phyloP scores from a whole-genome alignment of 2,797 vertebrate genomes.

The Phaenicophaeus curvirostris region DNA sequence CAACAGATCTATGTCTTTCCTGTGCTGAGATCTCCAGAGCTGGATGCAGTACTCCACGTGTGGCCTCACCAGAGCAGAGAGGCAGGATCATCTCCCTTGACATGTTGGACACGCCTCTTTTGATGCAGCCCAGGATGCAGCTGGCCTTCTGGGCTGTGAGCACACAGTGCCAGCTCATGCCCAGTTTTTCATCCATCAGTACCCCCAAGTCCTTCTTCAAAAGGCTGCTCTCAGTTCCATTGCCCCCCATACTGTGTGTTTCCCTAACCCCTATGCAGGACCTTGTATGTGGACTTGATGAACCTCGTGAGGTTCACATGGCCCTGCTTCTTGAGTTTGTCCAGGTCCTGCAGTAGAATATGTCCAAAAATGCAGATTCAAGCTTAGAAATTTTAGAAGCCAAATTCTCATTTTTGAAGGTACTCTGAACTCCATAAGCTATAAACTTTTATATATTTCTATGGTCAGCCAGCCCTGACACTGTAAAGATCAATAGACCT shows the following conservation, averaged over 20 bases:
- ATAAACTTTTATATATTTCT: background rate
- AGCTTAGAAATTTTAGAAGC: background rate
- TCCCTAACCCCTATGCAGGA: rapidly evolving
- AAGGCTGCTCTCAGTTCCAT: background rate
- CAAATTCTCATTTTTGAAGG: background rate
- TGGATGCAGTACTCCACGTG: background rate
- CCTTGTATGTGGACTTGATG: background rate
- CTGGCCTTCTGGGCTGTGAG: background rate
- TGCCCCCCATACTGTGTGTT: background rate
- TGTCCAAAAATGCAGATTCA: background rate
- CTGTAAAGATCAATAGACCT: background rate
- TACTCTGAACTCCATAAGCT: background rate
- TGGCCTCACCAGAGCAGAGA: rapidly evolving
- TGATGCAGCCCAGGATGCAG: background rate
- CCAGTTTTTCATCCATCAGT: background rate
- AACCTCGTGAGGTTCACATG: background rate
- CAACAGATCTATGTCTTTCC: background rate
- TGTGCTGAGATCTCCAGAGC: background rate
- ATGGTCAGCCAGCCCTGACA: background rate
- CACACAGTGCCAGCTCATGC: rapidly evolving
- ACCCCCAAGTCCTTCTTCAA: background rate
- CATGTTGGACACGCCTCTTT: rapidly evolving
- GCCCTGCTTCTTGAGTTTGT: background rate
- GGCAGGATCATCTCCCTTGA: background rate
- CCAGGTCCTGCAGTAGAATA: background rate